Conservation (phyloP, 2,797 vertebrate genomes). For the Semotilus atromaculatus region DNA sequence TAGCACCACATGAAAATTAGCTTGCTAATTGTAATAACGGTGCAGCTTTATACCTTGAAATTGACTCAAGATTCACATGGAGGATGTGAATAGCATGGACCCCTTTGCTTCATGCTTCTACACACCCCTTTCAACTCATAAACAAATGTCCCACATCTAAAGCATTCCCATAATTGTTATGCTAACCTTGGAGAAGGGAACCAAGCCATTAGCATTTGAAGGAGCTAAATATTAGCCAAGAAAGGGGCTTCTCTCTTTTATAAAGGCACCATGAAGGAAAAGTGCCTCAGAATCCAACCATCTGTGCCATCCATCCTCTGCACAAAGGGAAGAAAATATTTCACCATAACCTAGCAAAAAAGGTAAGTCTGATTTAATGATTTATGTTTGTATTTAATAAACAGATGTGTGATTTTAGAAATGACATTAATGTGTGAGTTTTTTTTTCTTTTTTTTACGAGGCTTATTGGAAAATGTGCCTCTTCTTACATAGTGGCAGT, state of each 20-base stretch:
- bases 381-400: background rate
- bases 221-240: slow-evolving; percentile 99
- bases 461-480: background rate
- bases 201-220: slow-evolving; percentile 99
- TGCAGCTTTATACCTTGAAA: slow-evolving; percentile 85
- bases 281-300: slow-evolving; percentile 87
- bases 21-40: slow-evolving; percentile 78
- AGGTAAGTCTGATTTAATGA: slow-evolving; percentile 5
- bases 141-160: slow-evolving; percentile 98
- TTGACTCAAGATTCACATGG: slow-evolving; percentile 83
- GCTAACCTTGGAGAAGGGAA: slow-evolving; percentile 97
- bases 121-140: slow-evolving; percentile 90
- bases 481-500: background rate
- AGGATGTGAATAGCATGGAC: slow-evolving; percentile 83
- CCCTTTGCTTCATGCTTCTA: slow-evolving; percentile 80
- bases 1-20: slow-evolving; percentile 60
- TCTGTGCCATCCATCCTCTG: slow-evolving; percentile 87
- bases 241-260: slow-evolving; percentile 91
- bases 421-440: background rate
- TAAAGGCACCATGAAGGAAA: slow-evolving; percentile 90
- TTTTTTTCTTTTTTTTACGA: background rate
- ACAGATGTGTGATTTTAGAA: background rate
- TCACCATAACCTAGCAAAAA: slow-evolving; percentile 34
- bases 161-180: slow-evolving; percentile 98
- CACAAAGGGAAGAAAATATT: slow-evolving; percentile 76